Evolutionary conservation across 1,140 invertebrate species (phyloP), one percentile per base, ranked within the genome.

Genomic region (Lysiphlebus fabarum): DNA sequence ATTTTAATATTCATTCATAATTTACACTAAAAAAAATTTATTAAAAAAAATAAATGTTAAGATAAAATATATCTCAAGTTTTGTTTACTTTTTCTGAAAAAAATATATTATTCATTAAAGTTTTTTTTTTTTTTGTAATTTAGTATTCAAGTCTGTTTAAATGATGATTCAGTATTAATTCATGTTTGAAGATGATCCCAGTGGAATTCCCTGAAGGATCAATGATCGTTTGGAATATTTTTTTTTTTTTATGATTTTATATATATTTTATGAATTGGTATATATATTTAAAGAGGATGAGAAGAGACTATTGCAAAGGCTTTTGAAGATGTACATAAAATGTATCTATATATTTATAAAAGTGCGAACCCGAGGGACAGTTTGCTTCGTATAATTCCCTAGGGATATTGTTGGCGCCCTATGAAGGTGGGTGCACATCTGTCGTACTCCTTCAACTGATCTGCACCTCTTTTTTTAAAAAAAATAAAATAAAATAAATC

Each of bases 361-460:
- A 43, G 34, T 33, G 5, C 10, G 38, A 65, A 64, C 74, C 67
- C 67, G 53, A 65, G 73, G 67, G 71, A 76, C 63, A 66, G 69
- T 76, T 77, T 78, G 76, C 72, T 67, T 69, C 60, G 66, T 64
- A 67, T 65, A 56, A 70, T 61, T 76, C 76, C 73, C 76, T 38
- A 56, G 77, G 68, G 77, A 76, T 41, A 38, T 48, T 50, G 51
- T 57, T 43, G 40, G 57, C 54, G 51, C 57, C 48, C 47, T 26
- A n/a, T 54, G 56, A 51, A 62, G 53, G 57, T 57, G 57, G 58
- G 54, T 62, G 58, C 69, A 67, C 75, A 77, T 77, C 75, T 77
- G 75, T 76, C 74, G 71, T 67, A 67, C 63, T 68, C 62, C 59
- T 26, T 26, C 2, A 26, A 26, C 17, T 26, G 17, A 26, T 26